Percentiles rank a stretch among this genome's conserved stretches.
phyloP scores from a whole-genome alignment of 2,888 invertebrate genomes.

The Trachelus tabidus region DNA sequence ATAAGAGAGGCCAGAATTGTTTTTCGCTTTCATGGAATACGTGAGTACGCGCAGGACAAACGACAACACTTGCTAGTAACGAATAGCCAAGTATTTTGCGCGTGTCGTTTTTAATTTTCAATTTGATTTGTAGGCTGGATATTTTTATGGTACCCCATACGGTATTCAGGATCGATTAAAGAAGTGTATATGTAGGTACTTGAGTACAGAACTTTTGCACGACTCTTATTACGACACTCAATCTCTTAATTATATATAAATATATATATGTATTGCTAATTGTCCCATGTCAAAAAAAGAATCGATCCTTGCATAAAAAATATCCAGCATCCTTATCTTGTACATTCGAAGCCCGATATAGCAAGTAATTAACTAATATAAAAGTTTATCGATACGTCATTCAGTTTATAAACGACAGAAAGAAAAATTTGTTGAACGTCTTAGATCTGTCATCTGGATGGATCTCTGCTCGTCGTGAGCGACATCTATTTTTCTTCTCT shows the following conservation, averaged over 20 bases:
- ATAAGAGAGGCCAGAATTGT: neutral
- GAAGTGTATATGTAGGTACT: neutral
- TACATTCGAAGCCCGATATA: constrained; percentile 38
- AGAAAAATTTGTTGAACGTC: neutral
- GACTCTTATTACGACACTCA: neutral
- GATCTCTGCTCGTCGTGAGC: neutral
- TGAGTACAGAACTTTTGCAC: neutral
- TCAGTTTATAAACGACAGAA: constrained; percentile 19
- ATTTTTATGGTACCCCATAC: neutral
- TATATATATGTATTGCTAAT: neutral
- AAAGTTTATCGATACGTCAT: constrained; percentile 30
- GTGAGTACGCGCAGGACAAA: neutral
- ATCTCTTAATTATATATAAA: neutral
- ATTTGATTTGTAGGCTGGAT: neutral
- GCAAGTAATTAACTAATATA: constrained; percentile 31
- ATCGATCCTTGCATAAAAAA: constrained; percentile 13
- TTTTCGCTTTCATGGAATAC: neutral
- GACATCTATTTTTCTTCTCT: neutral
- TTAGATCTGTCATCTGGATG: neutral
- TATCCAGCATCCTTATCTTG: constrained; percentile 29
- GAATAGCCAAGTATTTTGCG: neutral
- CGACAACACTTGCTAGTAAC: neutral
- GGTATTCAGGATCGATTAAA: neutral
- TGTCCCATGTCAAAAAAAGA: neutral
- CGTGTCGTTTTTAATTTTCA: neutral